Conservation (phyloP, 2,888 invertebrate species). For the Callinectes sapidus region DNA sequence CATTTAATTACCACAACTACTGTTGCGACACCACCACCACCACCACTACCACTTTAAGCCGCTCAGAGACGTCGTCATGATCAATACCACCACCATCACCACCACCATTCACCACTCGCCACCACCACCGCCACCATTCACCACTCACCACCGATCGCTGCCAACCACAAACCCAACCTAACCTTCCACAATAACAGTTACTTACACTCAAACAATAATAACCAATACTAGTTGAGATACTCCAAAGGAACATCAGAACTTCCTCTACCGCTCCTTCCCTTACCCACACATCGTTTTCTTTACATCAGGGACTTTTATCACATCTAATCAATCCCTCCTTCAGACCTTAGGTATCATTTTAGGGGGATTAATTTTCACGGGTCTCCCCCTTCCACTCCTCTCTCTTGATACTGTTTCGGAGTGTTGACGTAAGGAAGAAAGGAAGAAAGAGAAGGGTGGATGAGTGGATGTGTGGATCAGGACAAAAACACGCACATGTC, state of each 20-base stretch:
- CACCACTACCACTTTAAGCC: slow-evolving; percentile 10
- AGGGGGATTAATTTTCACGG: background rate
- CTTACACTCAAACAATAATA: background rate
- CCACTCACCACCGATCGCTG: background rate
- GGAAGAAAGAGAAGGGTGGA: background rate
- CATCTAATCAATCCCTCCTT: background rate
- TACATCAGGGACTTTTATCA: background rate
- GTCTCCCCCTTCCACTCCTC: background rate
- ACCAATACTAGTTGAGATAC: background rate
- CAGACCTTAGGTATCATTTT: background rate
- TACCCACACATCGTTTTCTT: too few species aligned
- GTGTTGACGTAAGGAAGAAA: background rate
- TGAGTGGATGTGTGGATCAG: background rate
- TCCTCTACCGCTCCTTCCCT: too few species aligned
- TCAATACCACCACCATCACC: slow-evolving; percentile 14
- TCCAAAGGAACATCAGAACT: too few species aligned
- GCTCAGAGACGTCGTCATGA: background rate
- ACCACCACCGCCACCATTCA: slow-evolving; percentile 8
- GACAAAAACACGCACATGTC: background rate
- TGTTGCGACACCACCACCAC: background rate
- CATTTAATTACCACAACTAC: background rate
- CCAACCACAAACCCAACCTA: background rate
- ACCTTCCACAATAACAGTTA: too few species aligned
- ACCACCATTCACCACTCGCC: too few species aligned
- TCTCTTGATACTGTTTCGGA: background rate